Evolutionary conservation across 2,113 vertebrate genomes (phyloP).

Genomic region (Herpailurus yagouaroundi): DNA sequence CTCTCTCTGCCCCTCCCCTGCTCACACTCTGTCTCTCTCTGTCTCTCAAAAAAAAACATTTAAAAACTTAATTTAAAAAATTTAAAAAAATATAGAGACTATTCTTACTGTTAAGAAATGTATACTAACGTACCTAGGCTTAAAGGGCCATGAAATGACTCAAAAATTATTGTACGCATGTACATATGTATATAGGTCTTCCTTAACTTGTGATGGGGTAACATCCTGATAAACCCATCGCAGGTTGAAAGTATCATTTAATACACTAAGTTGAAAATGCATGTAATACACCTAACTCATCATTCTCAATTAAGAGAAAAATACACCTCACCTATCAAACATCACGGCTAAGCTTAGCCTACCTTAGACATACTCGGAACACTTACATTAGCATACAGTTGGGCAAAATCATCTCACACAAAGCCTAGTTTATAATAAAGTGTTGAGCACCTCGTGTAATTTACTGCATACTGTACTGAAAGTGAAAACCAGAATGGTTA

Average conservation of each 20-base stretch:
- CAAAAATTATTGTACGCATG: not conserved
- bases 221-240: not conserved
- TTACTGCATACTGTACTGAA: not conserved
- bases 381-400: not conserved
- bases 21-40: too few species aligned
- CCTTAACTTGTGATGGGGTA: not conserved
- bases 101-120: constrained; percentile 26
- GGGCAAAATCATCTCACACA: not conserved
- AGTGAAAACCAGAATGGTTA: not conserved
- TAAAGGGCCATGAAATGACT: not conserved
- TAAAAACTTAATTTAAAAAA: too few species aligned
- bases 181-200: not conserved
- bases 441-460: not conserved
- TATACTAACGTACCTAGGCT: not conserved
- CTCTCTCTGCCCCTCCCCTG: too few species aligned
- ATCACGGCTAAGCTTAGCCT: not conserved
- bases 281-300: not conserved
- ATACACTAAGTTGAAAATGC: not conserved
- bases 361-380: not conserved
- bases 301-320: not conserved
- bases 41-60: too few species aligned
- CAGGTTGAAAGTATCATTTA: not conserved
- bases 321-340: not conserved
- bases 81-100: not conserved
- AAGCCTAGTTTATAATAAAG: not conserved